A percentile compares a stretch with the other conserved stretches of the same genome.
These are phyloP conservation scores for Spinus olivaceus DNA, from an alignment of 2,797 vertebrate genomes.

Conservation along the genomic window DNA sequence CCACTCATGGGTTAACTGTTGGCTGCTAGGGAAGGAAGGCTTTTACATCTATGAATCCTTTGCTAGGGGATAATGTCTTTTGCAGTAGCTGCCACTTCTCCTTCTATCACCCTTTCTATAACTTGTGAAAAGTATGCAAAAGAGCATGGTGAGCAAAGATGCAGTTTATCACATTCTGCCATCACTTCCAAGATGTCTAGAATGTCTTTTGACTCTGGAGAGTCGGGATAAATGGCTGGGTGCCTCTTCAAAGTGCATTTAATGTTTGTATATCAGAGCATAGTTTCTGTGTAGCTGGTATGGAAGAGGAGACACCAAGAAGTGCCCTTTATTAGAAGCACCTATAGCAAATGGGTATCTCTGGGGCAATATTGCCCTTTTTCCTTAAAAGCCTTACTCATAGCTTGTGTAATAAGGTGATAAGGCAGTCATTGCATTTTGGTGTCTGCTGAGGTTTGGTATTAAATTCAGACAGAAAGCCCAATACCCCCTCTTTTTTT, in stretches of 20 bases:
- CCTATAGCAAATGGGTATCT: not conserved
- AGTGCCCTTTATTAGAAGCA: not conserved
- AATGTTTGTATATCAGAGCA: not conserved
- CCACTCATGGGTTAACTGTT: not conserved
- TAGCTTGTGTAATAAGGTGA: not conserved
- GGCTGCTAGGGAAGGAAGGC: not conserved
- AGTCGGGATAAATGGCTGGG: not conserved
- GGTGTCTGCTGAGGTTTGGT: not conserved
- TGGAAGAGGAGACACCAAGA: not conserved
- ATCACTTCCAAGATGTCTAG: not conserved
- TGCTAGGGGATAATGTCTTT: not conserved
- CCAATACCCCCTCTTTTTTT: fast-evolving
- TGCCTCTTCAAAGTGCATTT: not conserved
- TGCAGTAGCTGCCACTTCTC: not conserved
- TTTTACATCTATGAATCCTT: not conserved
- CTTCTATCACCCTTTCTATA: not conserved
- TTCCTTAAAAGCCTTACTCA: not conserved
- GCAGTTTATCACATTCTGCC: not conserved
- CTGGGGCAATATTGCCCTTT: not conserved
- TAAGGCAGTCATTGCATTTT: not conserved
- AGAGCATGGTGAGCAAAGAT: not conserved
- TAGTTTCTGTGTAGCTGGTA: not conserved
- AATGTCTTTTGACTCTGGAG: not conserved
- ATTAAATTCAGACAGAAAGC: not conserved
- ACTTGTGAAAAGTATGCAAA: not conserved